A percentile compares a stretch with the other conserved stretches of the same genome.
phyloP scores from a whole-genome alignment of 1,140 invertebrate species.

The Euwallacea fornicatus region DNA sequence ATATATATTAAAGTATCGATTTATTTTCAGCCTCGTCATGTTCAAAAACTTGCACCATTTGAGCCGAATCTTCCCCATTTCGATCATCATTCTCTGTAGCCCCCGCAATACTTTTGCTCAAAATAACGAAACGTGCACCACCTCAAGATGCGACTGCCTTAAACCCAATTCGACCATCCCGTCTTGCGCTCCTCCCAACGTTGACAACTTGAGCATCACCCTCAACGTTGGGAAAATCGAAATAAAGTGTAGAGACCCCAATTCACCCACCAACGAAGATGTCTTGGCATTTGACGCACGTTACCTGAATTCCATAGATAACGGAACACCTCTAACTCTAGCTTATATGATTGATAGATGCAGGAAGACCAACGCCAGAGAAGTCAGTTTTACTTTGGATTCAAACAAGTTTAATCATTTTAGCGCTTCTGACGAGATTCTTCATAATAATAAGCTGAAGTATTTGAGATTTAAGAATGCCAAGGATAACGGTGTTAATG shows the following conservation, averaged over 20 bases:
- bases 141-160: constrained; percentile 1
- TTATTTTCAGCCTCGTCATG: no score
- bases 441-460: constrained; percentile 3
- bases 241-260: constrained; percentile 1
- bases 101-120: no score
- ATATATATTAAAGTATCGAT: no score
- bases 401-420: background rate
- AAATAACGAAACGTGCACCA: background rate
- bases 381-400: constrained; percentile 9
- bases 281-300: constrained; percentile 11
- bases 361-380: background rate
- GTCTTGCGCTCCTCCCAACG: background rate
- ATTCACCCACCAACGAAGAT: constrained; percentile 3
- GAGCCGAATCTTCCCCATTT: no score
- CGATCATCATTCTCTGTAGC: no score
- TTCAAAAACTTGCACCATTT: no score
- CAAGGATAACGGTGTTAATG: background rate
- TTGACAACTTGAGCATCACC: constrained; percentile 3
- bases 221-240: constrained; percentile 8
- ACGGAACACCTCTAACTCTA: constrained; percentile 15
- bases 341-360: constrained; percentile 7
- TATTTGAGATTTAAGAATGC: constrained; percentile 1
- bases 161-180: background rate
- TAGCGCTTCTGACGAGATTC: background rate
- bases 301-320: constrained; percentile 9